These are phyloP conservation scores for Centropus unirufus DNA, from an alignment of 2,113 vertebrate genomes.

Conservation along the genomic window DNA sequence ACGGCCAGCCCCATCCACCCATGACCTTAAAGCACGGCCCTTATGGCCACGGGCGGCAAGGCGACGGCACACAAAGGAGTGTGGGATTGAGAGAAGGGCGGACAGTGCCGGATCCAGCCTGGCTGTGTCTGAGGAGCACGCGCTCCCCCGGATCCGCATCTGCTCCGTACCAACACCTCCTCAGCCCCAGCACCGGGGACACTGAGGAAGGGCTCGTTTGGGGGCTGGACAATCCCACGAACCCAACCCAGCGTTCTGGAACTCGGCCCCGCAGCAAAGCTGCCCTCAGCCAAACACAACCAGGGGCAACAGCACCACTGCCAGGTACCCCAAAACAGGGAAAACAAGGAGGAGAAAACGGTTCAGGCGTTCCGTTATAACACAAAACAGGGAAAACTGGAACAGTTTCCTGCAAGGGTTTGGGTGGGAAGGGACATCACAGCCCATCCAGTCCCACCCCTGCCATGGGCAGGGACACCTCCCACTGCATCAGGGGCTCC, in stretches of 20 bases:
- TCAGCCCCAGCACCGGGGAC: neutral
- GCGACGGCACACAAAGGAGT: rapidly evolving
- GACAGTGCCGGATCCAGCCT: rapidly evolving
- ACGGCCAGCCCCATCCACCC: neutral
- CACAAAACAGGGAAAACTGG: rapidly evolving
- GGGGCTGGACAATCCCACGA: neutral
- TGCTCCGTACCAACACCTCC: too few relatives aligned
- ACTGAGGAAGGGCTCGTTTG: rapidly evolving
- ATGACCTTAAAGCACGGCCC: neutral
- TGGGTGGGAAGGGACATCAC: too few relatives aligned
- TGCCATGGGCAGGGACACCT: too few relatives aligned
- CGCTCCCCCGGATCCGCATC: too few relatives aligned
- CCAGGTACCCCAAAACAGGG: neutral
- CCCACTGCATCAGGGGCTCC: too few relatives aligned
- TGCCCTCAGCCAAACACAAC: rapidly evolving
- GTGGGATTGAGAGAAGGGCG: neutral
- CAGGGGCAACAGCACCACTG: rapidly evolving
- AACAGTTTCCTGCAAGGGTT: neutral
- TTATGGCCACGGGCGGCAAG: neutral
- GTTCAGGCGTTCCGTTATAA: neutral
- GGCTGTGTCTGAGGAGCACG: too few relatives aligned
- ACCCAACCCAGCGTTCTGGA: neutral
- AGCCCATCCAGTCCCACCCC: too few relatives aligned
- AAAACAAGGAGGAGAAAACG: neutral
- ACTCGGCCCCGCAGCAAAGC: rapidly evolving